Conservation (phyloP, 2,888 invertebrate species). For the Noctua janthe region DNA sequence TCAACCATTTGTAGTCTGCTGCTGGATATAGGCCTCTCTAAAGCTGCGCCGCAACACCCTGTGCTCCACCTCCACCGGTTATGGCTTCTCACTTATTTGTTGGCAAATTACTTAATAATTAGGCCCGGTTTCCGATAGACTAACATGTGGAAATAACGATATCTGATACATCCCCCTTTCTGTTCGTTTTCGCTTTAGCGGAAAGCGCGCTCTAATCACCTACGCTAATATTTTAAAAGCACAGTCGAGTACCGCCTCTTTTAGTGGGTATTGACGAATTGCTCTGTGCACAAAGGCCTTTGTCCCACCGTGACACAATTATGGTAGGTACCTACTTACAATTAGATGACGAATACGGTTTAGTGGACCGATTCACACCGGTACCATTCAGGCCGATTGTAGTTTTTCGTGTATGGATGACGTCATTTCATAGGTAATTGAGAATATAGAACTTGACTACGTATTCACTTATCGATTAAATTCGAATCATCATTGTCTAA, state of each 20-base stretch:
- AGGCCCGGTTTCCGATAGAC: too few relatives aligned
- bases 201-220: neutral
- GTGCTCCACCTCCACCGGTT: neutral
- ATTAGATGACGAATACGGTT: constrained; percentile 62
- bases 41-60: neutral
- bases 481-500: constrained; percentile 8
- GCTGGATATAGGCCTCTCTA: neutral
- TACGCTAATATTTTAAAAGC: neutral
- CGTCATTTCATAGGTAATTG: constrained; percentile 24
- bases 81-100: neutral
- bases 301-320: constrained; percentile 55
- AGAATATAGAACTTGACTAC: constrained; percentile 3
- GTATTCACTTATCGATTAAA: constrained; percentile 26
- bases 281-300: constrained; percentile 53
- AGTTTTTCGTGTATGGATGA: constrained; percentile 24
- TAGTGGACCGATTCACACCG: constrained; percentile 45
- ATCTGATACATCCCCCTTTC: neutral
- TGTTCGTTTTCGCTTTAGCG: too few relatives aligned
- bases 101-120: neutral
- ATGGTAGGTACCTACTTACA: constrained; percentile 12
- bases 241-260: constrained; percentile 12
- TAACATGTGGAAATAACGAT: neutral
- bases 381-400: constrained; percentile 36
- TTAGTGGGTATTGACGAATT: constrained; percentile 34
- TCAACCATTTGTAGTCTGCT: neutral